These are phyloP conservation scores for Hystrix brachyura DNA, from an alignment of 2,113 vertebrate genomes.

Conservation along the genomic window DNA sequence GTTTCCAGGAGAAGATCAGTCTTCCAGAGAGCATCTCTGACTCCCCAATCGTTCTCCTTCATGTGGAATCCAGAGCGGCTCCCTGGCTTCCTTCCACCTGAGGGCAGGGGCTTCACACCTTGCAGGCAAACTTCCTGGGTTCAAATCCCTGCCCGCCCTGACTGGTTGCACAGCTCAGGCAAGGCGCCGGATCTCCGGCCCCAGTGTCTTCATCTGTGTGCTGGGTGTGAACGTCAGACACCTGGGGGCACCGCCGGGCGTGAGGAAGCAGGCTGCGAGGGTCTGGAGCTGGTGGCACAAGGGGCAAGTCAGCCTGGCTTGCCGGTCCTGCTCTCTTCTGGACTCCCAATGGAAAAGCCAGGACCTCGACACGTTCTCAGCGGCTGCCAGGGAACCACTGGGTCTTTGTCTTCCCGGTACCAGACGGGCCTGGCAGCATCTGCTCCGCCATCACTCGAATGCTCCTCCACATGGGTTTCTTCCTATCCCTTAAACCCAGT, in stretches of 20 bases:
- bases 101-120: background rate
- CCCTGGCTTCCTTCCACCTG: background rate
- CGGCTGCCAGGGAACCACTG: background rate
- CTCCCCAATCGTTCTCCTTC: background rate
- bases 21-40: background rate
- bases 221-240: too few species aligned
- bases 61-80: rapidly evolving
- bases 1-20: too few species aligned
- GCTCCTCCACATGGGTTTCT: background rate
- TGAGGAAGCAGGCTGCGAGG: background rate
- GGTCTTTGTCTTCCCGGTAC: background rate
- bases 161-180: background rate
- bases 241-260: background rate
- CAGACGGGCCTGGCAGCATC: background rate
- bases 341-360: background rate
- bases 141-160: background rate
- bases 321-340: rapidly evolving
- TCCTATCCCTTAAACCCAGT: background rate
- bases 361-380: background rate
- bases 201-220: background rate
- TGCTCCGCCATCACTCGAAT: too few species aligned
- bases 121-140: background rate
- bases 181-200: rapidly evolving
- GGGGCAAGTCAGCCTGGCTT: background rate
- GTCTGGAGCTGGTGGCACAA: background rate